Conservation (phyloP, 2,888 invertebrate genomes). For the Lasius fuliginosus region DNA sequence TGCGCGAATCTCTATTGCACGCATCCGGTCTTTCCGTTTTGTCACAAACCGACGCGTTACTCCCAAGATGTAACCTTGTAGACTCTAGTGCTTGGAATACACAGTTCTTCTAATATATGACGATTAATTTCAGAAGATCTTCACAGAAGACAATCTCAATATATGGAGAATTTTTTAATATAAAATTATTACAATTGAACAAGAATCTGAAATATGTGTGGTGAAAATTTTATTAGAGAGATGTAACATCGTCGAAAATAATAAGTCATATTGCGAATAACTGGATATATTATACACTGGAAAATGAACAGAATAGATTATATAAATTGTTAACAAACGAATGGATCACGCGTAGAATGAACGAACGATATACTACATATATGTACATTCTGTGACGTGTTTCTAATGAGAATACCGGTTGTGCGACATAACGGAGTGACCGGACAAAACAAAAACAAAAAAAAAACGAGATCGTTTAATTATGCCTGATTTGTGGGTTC, state of each 20-base stretch:
- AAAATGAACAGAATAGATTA: background rate
- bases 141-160: background rate
- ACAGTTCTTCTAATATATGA: background rate
- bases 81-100: background rate
- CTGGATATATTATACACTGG: background rate
- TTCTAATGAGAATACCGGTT: constrained; percentile 2
- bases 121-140: background rate
- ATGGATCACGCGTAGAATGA: background rate
- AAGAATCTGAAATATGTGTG: background rate
- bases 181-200: background rate
- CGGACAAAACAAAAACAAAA: background rate
- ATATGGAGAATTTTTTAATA: background rate
- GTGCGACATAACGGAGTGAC: background rate
- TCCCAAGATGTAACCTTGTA: background rate
- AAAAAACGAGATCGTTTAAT: background rate
- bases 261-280: background rate
- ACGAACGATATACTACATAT: background rate
- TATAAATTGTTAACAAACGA: background rate
- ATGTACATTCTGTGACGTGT: background rate
- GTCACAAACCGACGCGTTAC: background rate
- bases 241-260: background rate
- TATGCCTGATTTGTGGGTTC: background rate
- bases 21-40: constrained; percentile 1
- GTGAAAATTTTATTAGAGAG: background rate
- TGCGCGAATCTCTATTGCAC: constrained; percentile 13